Conservation (phyloP, 2,888 invertebrate species). For the Drosophila flavopinicola region DNA sequence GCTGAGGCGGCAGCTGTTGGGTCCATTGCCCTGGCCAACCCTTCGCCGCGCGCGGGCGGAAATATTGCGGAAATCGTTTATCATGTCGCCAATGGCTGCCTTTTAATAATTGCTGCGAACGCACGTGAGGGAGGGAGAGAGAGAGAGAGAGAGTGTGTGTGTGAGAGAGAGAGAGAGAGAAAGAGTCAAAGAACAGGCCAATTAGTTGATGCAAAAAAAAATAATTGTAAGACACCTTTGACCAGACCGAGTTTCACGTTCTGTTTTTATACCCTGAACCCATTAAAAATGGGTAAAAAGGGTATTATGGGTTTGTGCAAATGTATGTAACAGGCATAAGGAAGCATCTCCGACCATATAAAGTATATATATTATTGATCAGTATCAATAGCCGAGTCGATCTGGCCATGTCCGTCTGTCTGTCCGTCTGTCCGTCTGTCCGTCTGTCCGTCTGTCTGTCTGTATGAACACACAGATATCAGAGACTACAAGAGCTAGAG, state of each 20-base stretch:
- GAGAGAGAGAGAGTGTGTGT: not conserved
- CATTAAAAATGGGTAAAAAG: too few relatives aligned
- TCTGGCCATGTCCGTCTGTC: too few relatives aligned
- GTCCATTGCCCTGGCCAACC: slow-evolving; percentile 58
- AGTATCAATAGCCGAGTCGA: too few relatives aligned
- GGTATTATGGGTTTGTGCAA: too few relatives aligned
- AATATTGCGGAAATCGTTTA: slow-evolving; percentile 81
- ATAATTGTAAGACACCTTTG: slow-evolving; percentile 29
- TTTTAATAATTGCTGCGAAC: slow-evolving; percentile 75
- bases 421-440: too few relatives aligned
- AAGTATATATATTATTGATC: too few relatives aligned
- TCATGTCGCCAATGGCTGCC: slow-evolving; percentile 79
- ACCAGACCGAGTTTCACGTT: slow-evolving; percentile 31
- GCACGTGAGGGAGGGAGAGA: not conserved
- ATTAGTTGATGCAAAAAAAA: slow-evolving; percentile 34
- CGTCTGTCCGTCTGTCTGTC: too few relatives aligned
- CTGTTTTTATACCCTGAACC: too few relatives aligned
- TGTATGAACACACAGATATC: too few relatives aligned
- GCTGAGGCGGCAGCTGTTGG: slow-evolving; percentile 44
- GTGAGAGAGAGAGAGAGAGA: not conserved
- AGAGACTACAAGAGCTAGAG: too few relatives aligned
- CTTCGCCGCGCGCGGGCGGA: slow-evolving; percentile 41
- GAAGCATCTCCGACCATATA: too few relatives aligned
- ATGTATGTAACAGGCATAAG: too few relatives aligned
- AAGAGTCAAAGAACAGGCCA: not conserved